These are phyloP conservation scores for Odontomyia ornata DNA, from an alignment of 2,888 invertebrate genomes.

Conservation along the genomic window DNA sequence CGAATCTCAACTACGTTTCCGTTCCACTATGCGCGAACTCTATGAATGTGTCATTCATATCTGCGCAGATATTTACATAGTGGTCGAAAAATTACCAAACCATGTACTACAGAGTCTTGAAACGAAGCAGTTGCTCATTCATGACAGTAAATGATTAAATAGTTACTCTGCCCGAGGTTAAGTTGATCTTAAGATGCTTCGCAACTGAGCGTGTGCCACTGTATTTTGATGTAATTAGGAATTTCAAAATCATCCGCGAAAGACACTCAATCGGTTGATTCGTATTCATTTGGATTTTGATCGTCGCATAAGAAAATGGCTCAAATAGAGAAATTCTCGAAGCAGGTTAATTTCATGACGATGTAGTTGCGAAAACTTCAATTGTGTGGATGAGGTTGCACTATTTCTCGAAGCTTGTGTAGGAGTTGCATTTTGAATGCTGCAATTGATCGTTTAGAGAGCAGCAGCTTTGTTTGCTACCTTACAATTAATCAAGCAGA, in stretches of 20 bases:
- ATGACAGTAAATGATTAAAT: constrained; percentile 42
- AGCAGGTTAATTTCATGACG: constrained; percentile 22
- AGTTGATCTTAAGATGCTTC: constrained; percentile 28
- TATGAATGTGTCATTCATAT: constrained; percentile 24
- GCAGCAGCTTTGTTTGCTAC: no score
- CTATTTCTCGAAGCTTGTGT: no score
- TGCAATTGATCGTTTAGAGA: no score
- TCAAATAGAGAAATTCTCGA: not conserved
- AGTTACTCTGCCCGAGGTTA: constrained; percentile 38
- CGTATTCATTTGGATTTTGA: not conserved
- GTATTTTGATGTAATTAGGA: constrained; percentile 39
- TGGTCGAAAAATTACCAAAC: constrained; percentile 35
- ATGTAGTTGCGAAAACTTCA: not conserved
- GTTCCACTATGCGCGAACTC: not conserved
- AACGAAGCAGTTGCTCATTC: constrained; percentile 22
- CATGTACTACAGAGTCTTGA: constrained; percentile 21
- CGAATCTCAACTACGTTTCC: not conserved
- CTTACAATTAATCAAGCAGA: no score
- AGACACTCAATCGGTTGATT: not conserved
- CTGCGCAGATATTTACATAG: constrained; percentile 4
- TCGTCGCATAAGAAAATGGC: not conserved
- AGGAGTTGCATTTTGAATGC: no score
- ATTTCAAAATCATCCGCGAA: constrained; percentile 32
- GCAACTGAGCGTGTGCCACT: constrained; percentile 38
- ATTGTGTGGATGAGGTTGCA: not conserved